phyloP scores from a whole-genome alignment of 2,113 vertebrate genomes.

The Puntigrus tetrazona region DNA sequence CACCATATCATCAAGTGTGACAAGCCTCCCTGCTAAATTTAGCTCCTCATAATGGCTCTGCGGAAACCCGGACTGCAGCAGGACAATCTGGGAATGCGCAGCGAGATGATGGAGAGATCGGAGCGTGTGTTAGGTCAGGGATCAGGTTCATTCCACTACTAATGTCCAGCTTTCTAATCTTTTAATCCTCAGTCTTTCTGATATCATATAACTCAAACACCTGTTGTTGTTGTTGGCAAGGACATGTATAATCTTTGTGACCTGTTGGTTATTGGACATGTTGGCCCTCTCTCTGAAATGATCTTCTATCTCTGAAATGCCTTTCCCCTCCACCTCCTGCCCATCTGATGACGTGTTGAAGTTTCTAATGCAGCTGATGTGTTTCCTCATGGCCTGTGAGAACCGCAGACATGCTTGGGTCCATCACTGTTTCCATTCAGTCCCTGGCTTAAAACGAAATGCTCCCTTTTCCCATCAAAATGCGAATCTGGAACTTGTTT shows the following conservation, averaged over 20 bases:
- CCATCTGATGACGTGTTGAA: background rate
- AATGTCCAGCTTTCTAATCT: conserved; percentile 27
- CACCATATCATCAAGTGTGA: conserved; percentile 75
- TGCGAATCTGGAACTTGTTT: background rate
- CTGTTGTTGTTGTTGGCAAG: conserved; percentile 3
- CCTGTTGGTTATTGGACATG: conserved; percentile 8
- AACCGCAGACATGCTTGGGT: background rate
- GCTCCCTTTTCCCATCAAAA: background rate
- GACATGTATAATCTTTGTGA: background rate
- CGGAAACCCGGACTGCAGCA: conserved; percentile 59
- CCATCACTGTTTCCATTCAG: background rate
- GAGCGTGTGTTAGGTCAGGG: background rate
- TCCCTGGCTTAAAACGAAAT: background rate
- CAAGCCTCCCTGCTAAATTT: conserved; percentile 76
- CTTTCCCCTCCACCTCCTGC: background rate
- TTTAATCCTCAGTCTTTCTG: conserved; percentile 27
- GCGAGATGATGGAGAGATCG: conserved; percentile 24
- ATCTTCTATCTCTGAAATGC: background rate
- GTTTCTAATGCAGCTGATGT: background rate
- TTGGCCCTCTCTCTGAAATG: background rate
- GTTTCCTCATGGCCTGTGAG: background rate
- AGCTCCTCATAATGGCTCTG: conserved; percentile 71
- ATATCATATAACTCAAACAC: conserved; percentile 25
- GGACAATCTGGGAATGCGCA: conserved; percentile 51
- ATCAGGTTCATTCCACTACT: conserved; percentile 26